These are phyloP conservation scores for Dipodomys ordii DNA, from an alignment of 2,113 vertebrate genomes.

Conservation along the genomic window DNA sequence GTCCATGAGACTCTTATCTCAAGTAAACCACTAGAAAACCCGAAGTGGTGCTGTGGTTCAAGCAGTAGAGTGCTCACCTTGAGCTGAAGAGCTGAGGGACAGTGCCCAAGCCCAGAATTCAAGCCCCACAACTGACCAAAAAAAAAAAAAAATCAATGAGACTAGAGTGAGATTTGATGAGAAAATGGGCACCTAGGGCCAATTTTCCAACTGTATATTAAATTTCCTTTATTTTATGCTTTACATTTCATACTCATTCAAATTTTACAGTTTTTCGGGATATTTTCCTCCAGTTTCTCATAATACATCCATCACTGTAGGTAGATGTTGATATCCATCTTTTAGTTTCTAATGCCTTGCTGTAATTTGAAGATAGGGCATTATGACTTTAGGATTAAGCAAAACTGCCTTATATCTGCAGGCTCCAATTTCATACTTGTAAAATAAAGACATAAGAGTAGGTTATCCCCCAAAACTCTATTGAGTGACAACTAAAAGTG, in stretches of 20 bases:
- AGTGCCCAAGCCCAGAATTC: too few species aligned
- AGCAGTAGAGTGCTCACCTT: too few species aligned
- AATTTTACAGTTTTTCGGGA: conserved; percentile 2
- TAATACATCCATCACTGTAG: not conserved
- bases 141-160: not conserved
- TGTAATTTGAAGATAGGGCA: not conserved
- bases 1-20: too few species aligned
- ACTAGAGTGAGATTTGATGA: not conserved
- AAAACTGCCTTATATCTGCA: not conserved
- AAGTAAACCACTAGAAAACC: too few species aligned
- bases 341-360: not conserved
- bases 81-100: too few species aligned
- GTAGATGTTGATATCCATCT: not conserved
- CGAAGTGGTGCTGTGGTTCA: too few species aligned
- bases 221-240: not conserved
- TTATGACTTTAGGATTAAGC: not conserved
- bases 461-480: not conserved
- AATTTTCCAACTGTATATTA: too few species aligned
- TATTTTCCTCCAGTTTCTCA: not conserved
- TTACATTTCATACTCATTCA: not conserved
- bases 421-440: not conserved
- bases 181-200: not conserved
- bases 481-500: not conserved
- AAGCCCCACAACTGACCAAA: too few species aligned
- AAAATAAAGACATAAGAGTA: not conserved